Percentiles rank a stretch among this genome's conserved stretches.
phyloP scores from a whole-genome alignment of 2,113 vertebrate species.

The Candoia aspera region DNA sequence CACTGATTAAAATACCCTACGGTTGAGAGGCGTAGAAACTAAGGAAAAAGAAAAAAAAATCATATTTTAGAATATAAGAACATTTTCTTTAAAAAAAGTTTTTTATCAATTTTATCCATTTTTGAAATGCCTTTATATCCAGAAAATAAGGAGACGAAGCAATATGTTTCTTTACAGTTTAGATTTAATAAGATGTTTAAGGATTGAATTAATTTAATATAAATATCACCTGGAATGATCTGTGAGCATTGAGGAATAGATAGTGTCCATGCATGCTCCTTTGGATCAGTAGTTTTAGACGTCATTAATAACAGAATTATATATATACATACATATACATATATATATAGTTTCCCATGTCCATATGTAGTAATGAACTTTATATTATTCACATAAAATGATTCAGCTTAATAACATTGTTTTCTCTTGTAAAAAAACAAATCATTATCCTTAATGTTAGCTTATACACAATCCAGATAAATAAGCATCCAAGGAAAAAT shows the following conservation, averaged over 20 bases:
- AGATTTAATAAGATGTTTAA: background rate
- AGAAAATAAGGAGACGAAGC: too few species aligned
- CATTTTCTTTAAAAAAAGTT: too few species aligned
- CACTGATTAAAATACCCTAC: background rate
- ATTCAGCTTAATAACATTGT: conserved; percentile 67
- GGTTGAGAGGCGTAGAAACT: too few species aligned
- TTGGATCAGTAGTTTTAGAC: conserved; percentile 17
- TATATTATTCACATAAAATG: conserved; percentile 59
- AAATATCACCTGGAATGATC: background rate
- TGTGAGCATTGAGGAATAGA: background rate
- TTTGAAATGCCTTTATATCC: too few species aligned
- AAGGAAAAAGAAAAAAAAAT: background rate
- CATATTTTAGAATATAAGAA: background rate
- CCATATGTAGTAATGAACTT: conserved; percentile 56
- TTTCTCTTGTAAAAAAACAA: conserved; percentile 69
- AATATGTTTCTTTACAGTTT: background rate
- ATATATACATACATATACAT: background rate
- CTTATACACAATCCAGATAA: conserved; percentile 55
- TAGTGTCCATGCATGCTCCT: background rate
- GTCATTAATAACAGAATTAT: conserved; percentile 45
- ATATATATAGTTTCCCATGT: conserved; percentile 43
- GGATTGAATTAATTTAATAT: background rate
- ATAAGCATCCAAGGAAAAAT: conserved; percentile 58
- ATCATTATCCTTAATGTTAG: conserved; percentile 74
- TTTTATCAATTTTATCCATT: too few species aligned